A percentile compares a stretch with the other conserved stretches of the same genome.
Conservation (phyloP, 2,888 invertebrate species). For the Thysanoteuthis rhombus region DNA sequence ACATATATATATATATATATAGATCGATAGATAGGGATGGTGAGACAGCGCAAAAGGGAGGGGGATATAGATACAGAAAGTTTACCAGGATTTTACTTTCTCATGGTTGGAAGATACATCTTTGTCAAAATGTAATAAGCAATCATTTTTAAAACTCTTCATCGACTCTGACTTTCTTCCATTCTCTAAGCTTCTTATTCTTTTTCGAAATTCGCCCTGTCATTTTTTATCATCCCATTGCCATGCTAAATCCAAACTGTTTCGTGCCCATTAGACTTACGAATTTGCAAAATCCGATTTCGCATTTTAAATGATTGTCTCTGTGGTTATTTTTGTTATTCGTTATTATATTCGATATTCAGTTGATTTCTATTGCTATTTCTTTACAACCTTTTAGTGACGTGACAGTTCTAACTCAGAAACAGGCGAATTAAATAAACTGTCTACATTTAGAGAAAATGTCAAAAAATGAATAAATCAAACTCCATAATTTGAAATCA, state of each 20-base stretch:
- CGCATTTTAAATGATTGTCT: background rate
- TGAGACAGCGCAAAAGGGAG: too few species aligned
- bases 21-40: too few species aligned
- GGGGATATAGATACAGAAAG: background rate
- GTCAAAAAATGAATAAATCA: background rate
- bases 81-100: background rate
- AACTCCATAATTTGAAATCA: background rate
- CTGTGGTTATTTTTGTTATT: background rate
- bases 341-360: background rate
- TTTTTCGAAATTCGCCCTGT: background rate
- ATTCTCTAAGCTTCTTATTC: background rate
- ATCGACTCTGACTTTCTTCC: background rate
- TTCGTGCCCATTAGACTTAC: conserved; percentile 12
- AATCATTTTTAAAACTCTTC: background rate
- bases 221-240: background rate
- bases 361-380: background rate
- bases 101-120: background rate
- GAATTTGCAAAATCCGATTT: background rate
- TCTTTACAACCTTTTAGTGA: background rate
- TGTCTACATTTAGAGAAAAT: background rate
- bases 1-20: too few species aligned
- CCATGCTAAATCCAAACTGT: background rate
- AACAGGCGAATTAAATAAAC: background rate
- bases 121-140: background rate
- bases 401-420: conserved; percentile 12